Evolutionary conservation across 2,797 vertebrate genomes (phyloP).

Genomic region (Orientallactaga sibirica): DNA sequence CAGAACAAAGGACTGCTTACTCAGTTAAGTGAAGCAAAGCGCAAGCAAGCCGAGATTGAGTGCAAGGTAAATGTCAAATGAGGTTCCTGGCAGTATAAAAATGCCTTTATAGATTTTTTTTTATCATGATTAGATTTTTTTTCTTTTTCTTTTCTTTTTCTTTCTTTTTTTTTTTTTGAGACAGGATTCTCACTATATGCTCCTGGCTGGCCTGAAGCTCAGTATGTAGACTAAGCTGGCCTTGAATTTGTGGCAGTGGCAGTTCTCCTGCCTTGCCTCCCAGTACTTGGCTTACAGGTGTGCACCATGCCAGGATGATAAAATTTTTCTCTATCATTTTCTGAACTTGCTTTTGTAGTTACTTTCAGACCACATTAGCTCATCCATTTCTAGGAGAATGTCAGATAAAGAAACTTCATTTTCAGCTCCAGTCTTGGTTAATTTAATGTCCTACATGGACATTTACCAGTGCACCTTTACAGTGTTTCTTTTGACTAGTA

Average conservation of each 20-base stretch:
- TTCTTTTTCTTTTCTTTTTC: not conserved
- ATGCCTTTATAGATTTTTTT: not conserved
- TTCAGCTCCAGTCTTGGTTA: constrained; percentile 36
- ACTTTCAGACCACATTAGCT: constrained; percentile 44
- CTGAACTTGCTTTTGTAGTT: constrained; percentile 44
- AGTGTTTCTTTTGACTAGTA: constrained; percentile 32
- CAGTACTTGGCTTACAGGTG: not conserved
- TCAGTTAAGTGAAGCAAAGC: constrained; percentile 94
- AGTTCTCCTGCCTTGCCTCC: not conserved
- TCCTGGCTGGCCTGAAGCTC: not conserved
- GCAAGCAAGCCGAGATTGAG: constrained; percentile 96
- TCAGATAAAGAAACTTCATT: constrained; percentile 53
- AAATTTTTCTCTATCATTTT: not conserved
- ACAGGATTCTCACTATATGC: not conserved
- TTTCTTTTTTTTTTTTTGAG: not conserved
- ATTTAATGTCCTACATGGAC: not conserved
- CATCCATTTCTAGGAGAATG: constrained; percentile 39
- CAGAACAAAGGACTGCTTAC: constrained; percentile 94
- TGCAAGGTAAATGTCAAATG: constrained; percentile 93
- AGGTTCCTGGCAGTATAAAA: constrained; percentile 2
- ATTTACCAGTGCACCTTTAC: not conserved
- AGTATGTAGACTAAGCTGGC: not conserved
- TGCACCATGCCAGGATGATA: not conserved
- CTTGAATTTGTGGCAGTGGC: not conserved
- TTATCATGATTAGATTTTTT: not conserved